Percentiles rank a stretch among this genome's conserved stretches.
These are phyloP conservation scores for Zoanthus sansibaricus DNA, from an alignment of 92 coral and sea anemone genomes.

Conservation along the genomic window DNA sequence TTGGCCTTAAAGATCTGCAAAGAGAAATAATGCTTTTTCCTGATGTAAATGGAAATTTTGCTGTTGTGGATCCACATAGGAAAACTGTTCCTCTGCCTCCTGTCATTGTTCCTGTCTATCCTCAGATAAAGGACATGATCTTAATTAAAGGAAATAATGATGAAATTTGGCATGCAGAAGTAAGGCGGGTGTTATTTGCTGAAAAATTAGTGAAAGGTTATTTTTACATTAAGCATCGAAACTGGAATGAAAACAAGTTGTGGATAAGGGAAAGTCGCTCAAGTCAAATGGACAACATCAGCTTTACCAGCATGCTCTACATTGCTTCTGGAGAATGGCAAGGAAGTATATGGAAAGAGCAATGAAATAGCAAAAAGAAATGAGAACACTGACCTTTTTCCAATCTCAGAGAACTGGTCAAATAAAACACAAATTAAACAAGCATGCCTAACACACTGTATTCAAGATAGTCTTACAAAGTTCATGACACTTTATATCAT, in stretches of 20 bases:
- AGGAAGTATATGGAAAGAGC: conserved; percentile 50
- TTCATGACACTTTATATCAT: conserved; percentile 11
- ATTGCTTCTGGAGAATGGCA: conserved; percentile 57
- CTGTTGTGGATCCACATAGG: conserved; percentile 67
- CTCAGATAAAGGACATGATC: conserved; percentile 54
- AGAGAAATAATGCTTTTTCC: conserved; percentile 71
- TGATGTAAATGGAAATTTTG: conserved; percentile 58
- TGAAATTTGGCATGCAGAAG: conserved; percentile 59
- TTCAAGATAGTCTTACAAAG: conserved; percentile 9
- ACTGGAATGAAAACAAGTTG: conserved; percentile 61
- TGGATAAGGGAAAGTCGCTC: conserved; percentile 65
- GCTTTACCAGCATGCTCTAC: conserved; percentile 48
- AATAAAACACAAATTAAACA: conserved; percentile 8
- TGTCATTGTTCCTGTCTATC: conserved; percentile 66
- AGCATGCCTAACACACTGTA: conserved; percentile 11
- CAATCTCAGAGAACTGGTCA: conserved; percentile 19
- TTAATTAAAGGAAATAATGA: conserved; percentile 41
- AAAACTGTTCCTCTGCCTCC: conserved; percentile 59
- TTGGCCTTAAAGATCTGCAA: conserved; percentile 53
- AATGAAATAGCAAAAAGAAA: conserved; percentile 10
- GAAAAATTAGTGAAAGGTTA: conserved; percentile 56
- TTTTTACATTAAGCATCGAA: conserved; percentile 59
- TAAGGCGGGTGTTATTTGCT: conserved; percentile 37
- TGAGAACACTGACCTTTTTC: conserved; percentile 3
- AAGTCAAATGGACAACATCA: conserved; percentile 58